Evolutionary conservation across 64 coral and sea anemone genomes (phyloP).

Genomic region (Trachythela sp.): DNA sequence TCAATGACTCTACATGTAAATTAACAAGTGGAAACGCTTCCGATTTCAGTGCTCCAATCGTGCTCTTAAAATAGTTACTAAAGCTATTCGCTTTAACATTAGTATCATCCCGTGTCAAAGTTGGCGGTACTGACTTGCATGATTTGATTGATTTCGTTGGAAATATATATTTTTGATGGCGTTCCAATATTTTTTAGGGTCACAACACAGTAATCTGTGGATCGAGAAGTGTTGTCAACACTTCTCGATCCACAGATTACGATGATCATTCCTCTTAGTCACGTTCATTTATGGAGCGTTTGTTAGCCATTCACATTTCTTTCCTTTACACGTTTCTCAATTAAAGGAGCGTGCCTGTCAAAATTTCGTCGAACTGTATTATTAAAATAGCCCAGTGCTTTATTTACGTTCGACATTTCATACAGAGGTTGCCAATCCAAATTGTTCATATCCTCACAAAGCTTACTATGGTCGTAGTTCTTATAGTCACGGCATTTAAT

Average conservation of each 20-base stretch:
- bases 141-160: neutral
- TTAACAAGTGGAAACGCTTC: neutral
- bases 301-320: neutral
- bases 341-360: too few species aligned
- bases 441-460: too few species aligned
- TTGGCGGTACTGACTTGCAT: neutral
- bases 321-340: neutral
- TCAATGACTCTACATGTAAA: neutral
- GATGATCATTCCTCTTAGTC: neutral
- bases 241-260: neutral
- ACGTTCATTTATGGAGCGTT: neutral
- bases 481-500: too few species aligned
- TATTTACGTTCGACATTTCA: too few species aligned
- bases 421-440: too few species aligned
- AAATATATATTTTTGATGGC: neutral
- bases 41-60: neutral
- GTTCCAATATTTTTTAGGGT: neutral
- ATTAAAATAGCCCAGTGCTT: too few species aligned
- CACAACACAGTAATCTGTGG: too few species aligned
- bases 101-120: neutral
- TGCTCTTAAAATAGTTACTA: neutral
- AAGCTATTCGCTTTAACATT: neutral
- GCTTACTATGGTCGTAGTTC: too few species aligned
- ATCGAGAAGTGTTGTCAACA: too few species aligned
- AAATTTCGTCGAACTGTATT: too few species aligned